Base-by-base conservation (phyloP, 2,888 invertebrate genomes). In the Salticus scenicus region DNA sequence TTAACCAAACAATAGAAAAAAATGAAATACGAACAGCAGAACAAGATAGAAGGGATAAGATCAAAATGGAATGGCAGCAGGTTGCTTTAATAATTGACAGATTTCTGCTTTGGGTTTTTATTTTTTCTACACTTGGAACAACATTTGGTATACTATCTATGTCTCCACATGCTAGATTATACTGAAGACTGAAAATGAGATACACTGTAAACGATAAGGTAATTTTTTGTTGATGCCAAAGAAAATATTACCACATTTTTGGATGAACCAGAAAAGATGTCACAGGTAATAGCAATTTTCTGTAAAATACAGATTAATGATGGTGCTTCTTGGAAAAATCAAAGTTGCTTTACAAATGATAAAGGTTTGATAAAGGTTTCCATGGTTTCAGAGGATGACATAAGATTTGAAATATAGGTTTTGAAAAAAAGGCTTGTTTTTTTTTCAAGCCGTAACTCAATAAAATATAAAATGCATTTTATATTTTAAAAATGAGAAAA, bases 41-140 rank as follows among this genome's bases (percentile, higher is more conserved):
- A 89, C 95, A 95, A 90, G 96, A 96, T 90, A 93, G 94, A 74
- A 92, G 94, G 75, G 96, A 97, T 89, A 93, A 94, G 71, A 95
- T 95, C 86, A 95, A 95, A 90, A 92, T 95, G 77, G 97, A 97
- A 91, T 97, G 97, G 97, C 95, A 94, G 89, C 94, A 94, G 89
- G 91, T 95, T 86, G 96, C 97, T 0, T 93, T 96, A 75, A 96
- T 97, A 17, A 94, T 96, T 85, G 97, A 97, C 91, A 93, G 95
- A 51, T 93, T 95, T 2, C 92, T 96, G 0, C 93, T 96, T 20
- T 94, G 94, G 83, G 93, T 95, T 28, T 96, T 96, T 91, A 93
- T 95, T 86, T 92, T 95, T 87, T 94, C 95, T 78, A 96, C 96
- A 10, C 93, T 94, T 71, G 93, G 95, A 88, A 94, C 95, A n/a